A percentile compares a stretch with the other conserved stretches of the same genome.
Evolutionary conservation across 2,113 vertebrate genomes (phyloP).

Genomic region (Empidonax traillii): DNA sequence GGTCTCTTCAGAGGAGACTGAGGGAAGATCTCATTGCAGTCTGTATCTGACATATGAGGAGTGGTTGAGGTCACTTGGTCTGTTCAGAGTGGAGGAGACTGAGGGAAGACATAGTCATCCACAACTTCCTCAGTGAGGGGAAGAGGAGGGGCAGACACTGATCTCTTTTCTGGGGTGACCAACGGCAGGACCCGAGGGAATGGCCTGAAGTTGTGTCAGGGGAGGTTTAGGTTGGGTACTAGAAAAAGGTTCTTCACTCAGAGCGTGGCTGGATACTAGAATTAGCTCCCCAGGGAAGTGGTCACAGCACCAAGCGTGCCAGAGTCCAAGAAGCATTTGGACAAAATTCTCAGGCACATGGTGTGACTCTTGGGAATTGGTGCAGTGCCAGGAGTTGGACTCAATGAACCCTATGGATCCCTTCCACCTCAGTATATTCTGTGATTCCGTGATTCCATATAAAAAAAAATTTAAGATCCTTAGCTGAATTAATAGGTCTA

Average conservation of each 20-base stretch:
- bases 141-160: not conserved
- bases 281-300: not conserved
- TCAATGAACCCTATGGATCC: not conserved
- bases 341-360: not conserved
- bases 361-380: not conserved
- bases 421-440: not conserved
- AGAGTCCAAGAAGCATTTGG: not conserved
- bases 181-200: not conserved
- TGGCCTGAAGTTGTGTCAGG: not conserved
- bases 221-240: not conserved
- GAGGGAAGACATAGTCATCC: not conserved
- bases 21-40: too few species aligned
- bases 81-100: not conserved
- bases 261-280: not conserved
- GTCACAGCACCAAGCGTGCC: not conserved
- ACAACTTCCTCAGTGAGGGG: not conserved
- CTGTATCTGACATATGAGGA: not conserved
- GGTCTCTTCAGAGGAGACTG: not conserved
- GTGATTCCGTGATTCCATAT: not conserved
- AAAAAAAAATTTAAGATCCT: not conserved
- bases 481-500: not conserved
- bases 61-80: not conserved
- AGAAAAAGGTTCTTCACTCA: not conserved
- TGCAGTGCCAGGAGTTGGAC: not conserved
- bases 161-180: not conserved